Base-by-base conservation (phyloP, 2,113 vertebrate species). In the Chloropsis hardwickii region DNA sequence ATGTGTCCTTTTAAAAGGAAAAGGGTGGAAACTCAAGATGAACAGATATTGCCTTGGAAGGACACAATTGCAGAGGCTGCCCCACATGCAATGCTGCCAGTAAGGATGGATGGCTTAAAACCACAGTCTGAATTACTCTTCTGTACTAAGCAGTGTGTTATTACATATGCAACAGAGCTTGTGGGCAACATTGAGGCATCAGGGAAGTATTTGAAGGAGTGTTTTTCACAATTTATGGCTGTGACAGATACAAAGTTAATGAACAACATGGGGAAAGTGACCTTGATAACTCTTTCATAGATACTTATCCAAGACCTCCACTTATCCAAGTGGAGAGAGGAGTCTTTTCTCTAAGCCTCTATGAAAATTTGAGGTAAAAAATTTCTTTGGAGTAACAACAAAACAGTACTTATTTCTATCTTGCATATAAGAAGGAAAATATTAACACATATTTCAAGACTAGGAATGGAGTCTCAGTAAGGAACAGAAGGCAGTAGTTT, bases 211-310 rank as follows among this genome's bases (percentile, higher is more conserved):
- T 90, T 93, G 90, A 94, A 90, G 66, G 60, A 73, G 67, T 1
- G 62, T 24, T 86, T 96, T 97, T 97, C 47, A 86, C 62, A 86
- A 44, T 94, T 93, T 88, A 85, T 58, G 45, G 7, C 71, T 86
- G 47, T 73, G 71, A 93, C 60, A 90, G 62, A 82, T 80, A 92
- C 27, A 51, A 50, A 77, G 33, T 45, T 88, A 88, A 91, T 91
- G 70, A 94, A 50, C 40, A 65, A 28, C 54, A 24, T 6, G 18
- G 40, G 61, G 45, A 89, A 84, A 92, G 33, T 60, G 71, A 85
- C 70, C 57, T 50, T 66, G 7, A 87, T 91, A 91, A 91, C 50
- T 47, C 84, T 88, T 72, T 76, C 42, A 45, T 1, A 61, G 50
- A 56, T 82, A 31, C 5, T 86, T 58, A 80, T 77, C 58, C 31